phyloP scores from a whole-genome alignment of 2,797 vertebrate genomes.

The Acanthurus lineatus region DNA sequence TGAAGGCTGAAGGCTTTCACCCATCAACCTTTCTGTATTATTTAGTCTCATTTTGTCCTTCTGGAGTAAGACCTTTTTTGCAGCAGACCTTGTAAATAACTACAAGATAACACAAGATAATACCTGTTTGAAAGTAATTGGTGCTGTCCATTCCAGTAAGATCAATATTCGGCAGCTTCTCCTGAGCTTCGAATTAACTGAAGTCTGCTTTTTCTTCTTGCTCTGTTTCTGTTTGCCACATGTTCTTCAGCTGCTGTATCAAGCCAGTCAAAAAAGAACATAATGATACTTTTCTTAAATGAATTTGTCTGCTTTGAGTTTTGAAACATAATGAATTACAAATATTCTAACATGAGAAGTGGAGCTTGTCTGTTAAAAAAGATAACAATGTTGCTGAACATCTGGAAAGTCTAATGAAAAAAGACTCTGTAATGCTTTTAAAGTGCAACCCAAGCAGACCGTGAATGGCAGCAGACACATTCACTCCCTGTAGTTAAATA shows the following conservation, averaged over 20 bases:
- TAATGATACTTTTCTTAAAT: background rate
- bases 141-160: background rate
- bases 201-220: background rate
- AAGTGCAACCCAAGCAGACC: slow-evolving; percentile 10
- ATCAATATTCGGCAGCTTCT: background rate
- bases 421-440: slow-evolving; percentile 2
- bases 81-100: no score
- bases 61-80: no score
- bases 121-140: background rate
- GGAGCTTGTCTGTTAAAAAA: background rate
- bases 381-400: background rate
- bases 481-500: slow-evolving; percentile 1
- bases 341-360: background rate
- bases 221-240: background rate
- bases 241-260: background rate
- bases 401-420: background rate
- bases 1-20: no score
- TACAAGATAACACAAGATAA: no score
- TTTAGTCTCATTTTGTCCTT: no score
- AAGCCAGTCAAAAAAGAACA: background rate
- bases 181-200: background rate
- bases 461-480: slow-evolving; percentile 21
- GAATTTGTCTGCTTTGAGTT: background rate
- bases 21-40: no score
- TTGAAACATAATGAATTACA: background rate